Conservation (phyloP, 2,888 invertebrate species). For the Eupsilia transversa region DNA sequence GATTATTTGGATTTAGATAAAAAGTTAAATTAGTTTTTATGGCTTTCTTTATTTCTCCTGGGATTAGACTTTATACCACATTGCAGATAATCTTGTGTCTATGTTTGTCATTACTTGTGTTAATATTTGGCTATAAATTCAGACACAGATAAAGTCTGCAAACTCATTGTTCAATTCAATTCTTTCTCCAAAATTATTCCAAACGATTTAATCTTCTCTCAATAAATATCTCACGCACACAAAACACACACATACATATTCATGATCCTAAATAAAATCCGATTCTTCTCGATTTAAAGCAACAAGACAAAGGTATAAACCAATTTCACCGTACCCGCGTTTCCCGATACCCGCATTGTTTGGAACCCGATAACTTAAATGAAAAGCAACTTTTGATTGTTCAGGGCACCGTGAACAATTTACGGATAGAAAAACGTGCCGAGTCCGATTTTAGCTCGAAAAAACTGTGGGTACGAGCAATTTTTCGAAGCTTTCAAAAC, state of each 20-base stretch:
- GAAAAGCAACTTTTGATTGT: conserved; percentile 85
- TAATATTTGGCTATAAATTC: not conserved
- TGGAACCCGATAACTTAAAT: conserved; percentile 80
- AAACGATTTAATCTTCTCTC: conserved; percentile 49
- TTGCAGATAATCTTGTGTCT: not conserved
- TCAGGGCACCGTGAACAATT: conserved; percentile 71
- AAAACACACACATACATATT: conserved; percentile 46
- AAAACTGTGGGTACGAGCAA: conserved; percentile 67
- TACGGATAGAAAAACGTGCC: conserved; percentile 59
- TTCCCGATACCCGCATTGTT: conserved; percentile 78
- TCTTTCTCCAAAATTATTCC: conserved; percentile 34
- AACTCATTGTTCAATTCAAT: conserved; percentile 27
- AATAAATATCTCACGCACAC: conserved; percentile 54
- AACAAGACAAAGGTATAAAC: conserved; percentile 82
- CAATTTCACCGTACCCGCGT: conserved; percentile 75
- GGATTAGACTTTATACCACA: conserved; percentile 12
- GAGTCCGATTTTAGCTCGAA: conserved; percentile 43
- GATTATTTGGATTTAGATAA: conserved; percentile 17
- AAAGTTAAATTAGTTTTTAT: conserved; percentile 53
- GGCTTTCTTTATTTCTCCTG: not conserved
- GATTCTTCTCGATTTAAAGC: conserved; percentile 72
- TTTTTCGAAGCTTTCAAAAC: conserved; percentile 67
- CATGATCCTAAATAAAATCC: conserved; percentile 58
- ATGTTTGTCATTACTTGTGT: not conserved
- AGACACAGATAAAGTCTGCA: not conserved